Percentiles rank a stretch among this genome's conserved stretches.
Evolutionary conservation across 2,797 vertebrate species (phyloP).

Genomic region (Leuciscus waleckii): DNA sequence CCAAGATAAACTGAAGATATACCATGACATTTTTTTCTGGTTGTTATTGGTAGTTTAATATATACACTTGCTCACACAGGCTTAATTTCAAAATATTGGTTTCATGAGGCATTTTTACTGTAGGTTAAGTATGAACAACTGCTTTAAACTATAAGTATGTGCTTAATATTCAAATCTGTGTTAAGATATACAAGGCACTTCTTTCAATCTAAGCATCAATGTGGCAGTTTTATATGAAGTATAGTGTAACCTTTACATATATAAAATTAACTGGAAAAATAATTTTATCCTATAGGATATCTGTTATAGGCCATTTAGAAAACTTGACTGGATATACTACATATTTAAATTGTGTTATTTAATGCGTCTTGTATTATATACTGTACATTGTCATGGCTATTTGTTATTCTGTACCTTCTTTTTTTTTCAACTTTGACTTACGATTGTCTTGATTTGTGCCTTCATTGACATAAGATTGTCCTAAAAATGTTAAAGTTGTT

Average conservation of each 20-base stretch:
- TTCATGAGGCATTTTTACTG: not conserved
- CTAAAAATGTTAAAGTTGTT: conserved; percentile 22
- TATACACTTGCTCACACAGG: conserved; percentile 35
- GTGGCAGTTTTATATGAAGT: conserved; percentile 31
- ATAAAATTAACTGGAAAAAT: conserved; percentile 82
- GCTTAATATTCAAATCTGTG: conserved; percentile 16
- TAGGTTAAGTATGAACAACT: not conserved
- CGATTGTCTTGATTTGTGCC: conserved; percentile 56
- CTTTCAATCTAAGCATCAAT: conserved; percentile 6
- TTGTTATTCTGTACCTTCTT: conserved; percentile 61
- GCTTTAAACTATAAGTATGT: conserved; percentile 18
- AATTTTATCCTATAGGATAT: conserved; percentile 61
- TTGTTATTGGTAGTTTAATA: conserved; percentile 24
- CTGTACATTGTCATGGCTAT: conserved; percentile 76
- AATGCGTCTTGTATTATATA: conserved; percentile 84
- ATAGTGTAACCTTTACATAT: not conserved
- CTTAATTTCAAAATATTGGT: conserved; percentile 36
- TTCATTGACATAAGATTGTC: conserved; percentile 54
- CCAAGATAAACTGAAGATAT: conserved; percentile 55
- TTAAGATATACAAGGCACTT: conserved; percentile 20
- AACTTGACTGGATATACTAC: conserved; percentile 79
- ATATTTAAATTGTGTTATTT: conserved; percentile 75
- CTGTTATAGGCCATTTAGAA: conserved; percentile 61
- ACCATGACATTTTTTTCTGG: conserved; percentile 45
- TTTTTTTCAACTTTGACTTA: conserved; percentile 38